Evolutionary conservation across 2,797 vertebrate species (phyloP).

Genomic region (Tachyglossus aculeatus): DNA sequence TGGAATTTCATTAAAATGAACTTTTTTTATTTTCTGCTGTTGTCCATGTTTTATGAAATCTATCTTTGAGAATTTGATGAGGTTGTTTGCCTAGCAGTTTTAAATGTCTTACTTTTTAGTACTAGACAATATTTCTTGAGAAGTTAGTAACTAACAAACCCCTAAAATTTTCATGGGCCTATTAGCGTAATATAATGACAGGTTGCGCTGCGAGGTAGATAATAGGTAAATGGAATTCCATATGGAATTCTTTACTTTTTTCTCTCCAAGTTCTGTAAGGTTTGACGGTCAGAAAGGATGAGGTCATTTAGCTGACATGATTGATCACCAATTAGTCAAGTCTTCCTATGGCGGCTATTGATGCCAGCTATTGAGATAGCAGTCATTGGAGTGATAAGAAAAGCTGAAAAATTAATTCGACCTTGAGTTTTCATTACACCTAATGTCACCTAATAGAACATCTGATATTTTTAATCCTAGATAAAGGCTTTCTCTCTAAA

Average conservation of each 20-base stretch:
- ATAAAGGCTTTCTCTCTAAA: constrained; percentile 47
- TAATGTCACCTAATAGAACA: constrained; percentile 59
- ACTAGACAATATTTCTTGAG: constrained; percentile 48
- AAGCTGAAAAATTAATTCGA: constrained; percentile 67
- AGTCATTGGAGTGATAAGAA: constrained; percentile 64
- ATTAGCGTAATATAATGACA: constrained; percentile 59
- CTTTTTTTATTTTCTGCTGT: constrained; percentile 19
- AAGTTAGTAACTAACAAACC: constrained; percentile 47
- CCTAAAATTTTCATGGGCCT: constrained; percentile 53
- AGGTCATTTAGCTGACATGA: constrained; percentile 61
- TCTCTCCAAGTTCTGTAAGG: constrained; percentile 19
- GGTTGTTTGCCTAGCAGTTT: constrained; percentile 50
- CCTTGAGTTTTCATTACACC: constrained; percentile 71
- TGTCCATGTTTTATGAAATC: constrained; percentile 61
- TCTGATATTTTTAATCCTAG: constrained; percentile 67
- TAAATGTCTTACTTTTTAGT: constrained; percentile 45
- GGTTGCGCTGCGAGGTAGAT: constrained; percentile 29
- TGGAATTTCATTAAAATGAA: constrained; percentile 58
- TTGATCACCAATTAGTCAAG: constrained; percentile 68
- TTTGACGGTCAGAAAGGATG: constrained; percentile 49
- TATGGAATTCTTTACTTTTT: constrained; percentile 54
- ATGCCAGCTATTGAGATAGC: constrained; percentile 61
- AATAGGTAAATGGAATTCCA: constrained; percentile 26
- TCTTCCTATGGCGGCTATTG: constrained; percentile 50
- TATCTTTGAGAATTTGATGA: constrained; percentile 57